Conservation (phyloP, 2,888 invertebrate genomes). For the Nasonia oneida region DNA sequence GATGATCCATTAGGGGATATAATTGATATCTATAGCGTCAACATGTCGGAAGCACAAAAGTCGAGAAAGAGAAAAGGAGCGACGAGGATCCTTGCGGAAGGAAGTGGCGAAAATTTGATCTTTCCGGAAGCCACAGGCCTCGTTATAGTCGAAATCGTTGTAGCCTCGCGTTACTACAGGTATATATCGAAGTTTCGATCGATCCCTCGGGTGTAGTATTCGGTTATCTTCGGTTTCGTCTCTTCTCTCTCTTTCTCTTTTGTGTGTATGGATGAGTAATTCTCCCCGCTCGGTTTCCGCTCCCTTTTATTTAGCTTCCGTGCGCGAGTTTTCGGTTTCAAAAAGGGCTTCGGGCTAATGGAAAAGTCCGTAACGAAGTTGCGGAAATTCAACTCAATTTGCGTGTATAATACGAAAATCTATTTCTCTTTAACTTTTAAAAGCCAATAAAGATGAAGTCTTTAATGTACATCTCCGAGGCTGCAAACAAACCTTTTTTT, state of each 20-base stretch:
- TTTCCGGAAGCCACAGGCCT: conserved; percentile 52
- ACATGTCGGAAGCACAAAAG: neutral
- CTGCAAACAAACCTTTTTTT: too few relatives aligned
- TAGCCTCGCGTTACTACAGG: neutral
- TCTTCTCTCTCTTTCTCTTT: too few relatives aligned
- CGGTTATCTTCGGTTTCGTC: neutral
- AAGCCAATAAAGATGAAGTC: too few relatives aligned
- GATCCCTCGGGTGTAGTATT: neutral
- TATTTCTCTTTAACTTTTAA: too few relatives aligned
- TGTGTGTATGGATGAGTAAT: neutral
- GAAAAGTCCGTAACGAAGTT: neutral
- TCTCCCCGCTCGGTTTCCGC: neutral
- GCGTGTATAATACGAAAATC: neutral
- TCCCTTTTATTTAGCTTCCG: neutral
- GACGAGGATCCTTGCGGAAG: neutral
- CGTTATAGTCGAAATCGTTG: conserved; percentile 8
- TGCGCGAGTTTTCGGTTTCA: too few relatives aligned
- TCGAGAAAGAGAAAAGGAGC: neutral
- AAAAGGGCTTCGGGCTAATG: neutral
- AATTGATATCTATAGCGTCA: neutral
- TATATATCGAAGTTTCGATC: conserved; percentile 9
- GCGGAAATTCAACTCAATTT: neutral
- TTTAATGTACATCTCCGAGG: too few relatives aligned
- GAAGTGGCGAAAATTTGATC: conserved; percentile 54
- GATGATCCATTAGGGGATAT: too few relatives aligned